phyloP scores from a whole-genome alignment of 2,888 invertebrate genomes.

The Operophtera brumata region DNA sequence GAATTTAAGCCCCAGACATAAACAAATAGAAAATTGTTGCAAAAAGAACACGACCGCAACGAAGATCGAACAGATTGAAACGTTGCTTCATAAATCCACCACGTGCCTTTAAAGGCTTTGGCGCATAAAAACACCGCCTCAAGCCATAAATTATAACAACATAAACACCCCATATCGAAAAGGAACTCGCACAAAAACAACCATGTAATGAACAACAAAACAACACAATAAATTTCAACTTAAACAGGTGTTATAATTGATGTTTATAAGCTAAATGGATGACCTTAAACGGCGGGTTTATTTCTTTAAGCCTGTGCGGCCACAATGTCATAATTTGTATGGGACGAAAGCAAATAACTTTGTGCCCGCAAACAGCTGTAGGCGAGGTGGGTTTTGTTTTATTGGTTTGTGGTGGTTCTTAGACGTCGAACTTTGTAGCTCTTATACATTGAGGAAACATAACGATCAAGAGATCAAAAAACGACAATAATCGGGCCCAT shows the following conservation, averaged over 20 bases:
- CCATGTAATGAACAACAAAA: conserved; percentile 70
- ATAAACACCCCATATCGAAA: conserved; percentile 65
- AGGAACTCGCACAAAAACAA: conserved; percentile 34
- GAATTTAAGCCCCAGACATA: conserved; percentile 40
- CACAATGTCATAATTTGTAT: conserved; percentile 70
- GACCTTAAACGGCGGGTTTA: conserved; percentile 63
- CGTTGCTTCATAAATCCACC: conserved; percentile 69
- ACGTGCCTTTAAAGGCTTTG: conserved; percentile 64
- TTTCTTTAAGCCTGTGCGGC: conserved; percentile 64
- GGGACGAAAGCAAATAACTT: conserved; percentile 57
- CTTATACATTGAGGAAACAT: conserved; percentile 1
- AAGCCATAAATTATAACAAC: conserved; percentile 70
- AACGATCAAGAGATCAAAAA: not conserved
- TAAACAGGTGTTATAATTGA: conserved; percentile 80
- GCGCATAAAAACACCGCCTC: conserved; percentile 65
- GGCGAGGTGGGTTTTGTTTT: conserved; percentile 27
- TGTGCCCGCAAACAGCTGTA: conserved; percentile 40
- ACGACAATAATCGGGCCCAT: too few species aligned
- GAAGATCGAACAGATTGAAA: conserved; percentile 74
- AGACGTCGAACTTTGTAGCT: conserved; percentile 3
- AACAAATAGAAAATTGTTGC: conserved; percentile 51
- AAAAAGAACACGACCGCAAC: conserved; percentile 47
- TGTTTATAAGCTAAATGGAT: conserved; percentile 69
- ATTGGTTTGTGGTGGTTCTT: conserved; percentile 16
- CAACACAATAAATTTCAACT: conserved; percentile 71